phyloP scores from a whole-genome alignment of 2,888 invertebrate species.

The Drosophila imparisetae region DNA sequence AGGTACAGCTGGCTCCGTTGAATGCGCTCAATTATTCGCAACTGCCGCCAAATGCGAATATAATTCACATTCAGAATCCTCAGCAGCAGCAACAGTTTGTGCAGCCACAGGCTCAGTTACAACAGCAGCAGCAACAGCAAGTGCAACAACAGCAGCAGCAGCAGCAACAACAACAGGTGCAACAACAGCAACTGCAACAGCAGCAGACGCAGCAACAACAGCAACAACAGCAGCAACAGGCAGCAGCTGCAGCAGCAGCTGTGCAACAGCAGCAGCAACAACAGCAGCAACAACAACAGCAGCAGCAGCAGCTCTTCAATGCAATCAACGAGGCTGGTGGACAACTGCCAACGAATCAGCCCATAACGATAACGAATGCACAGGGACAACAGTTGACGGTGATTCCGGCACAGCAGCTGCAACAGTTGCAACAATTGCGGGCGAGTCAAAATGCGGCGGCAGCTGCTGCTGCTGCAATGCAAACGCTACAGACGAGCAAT shows the following conservation, averaged over 20 bases:
- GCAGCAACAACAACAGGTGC: slow-evolving; percentile 70
- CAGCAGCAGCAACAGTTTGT: slow-evolving; percentile 67
- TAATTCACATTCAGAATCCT: slow-evolving; percentile 83
- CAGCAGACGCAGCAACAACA: slow-evolving; percentile 45
- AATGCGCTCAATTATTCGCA: slow-evolving; percentile 84
- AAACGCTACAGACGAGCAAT: slow-evolving; percentile 72
- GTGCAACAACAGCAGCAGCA: slow-evolving; percentile 66
- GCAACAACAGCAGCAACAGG: slow-evolving; percentile 43
- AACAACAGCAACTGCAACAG: slow-evolving; percentile 43
- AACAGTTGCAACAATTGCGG: slow-evolving; percentile 80
- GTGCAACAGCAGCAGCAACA: slow-evolving; percentile 55
- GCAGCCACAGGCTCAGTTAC: slow-evolving; percentile 50
- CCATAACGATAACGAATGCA: slow-evolving; percentile 90
- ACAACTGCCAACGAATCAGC: slow-evolving; percentile 85
- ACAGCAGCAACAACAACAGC: slow-evolving; percentile 66
- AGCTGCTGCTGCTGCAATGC: slow-evolving; percentile 73
- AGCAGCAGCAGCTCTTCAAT: slow-evolving; percentile 81
- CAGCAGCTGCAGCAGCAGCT: slow-evolving; percentile 55
- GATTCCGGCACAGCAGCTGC: slow-evolving; percentile 89
- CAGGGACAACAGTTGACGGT: slow-evolving; percentile 93
- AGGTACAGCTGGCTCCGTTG: slow-evolving; percentile 92
- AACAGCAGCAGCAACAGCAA: slow-evolving; percentile 65
- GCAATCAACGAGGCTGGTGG: slow-evolving; percentile 80
- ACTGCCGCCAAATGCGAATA: slow-evolving; percentile 83
- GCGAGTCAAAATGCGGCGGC: slow-evolving; percentile 63